These are phyloP conservation scores for Alosa alosa DNA, from an alignment of 2,113 vertebrate genomes.

Conservation along the genomic window DNA sequence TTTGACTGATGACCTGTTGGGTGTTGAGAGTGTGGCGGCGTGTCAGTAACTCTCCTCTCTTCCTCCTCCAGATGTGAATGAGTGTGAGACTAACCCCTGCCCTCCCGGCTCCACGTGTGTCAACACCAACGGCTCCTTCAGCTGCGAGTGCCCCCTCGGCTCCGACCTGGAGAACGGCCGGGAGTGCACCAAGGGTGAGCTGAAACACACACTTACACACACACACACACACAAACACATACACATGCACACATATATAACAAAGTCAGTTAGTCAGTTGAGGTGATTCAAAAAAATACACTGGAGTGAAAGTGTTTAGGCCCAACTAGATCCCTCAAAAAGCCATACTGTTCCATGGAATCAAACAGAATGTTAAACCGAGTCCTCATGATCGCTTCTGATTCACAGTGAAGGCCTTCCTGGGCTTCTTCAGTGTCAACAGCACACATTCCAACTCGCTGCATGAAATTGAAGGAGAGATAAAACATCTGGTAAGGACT, in stretches of 20 bases:
- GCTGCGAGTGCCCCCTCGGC: conserved; percentile 85
- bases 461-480: conserved; percentile 76
- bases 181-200: conserved; percentile 85
- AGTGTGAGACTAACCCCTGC: conserved; percentile 83
- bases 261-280: no score
- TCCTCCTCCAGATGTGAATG: conserved; percentile 78
- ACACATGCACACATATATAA: not conserved
- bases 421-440: conserved; percentile 78
- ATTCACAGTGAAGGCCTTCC: conserved; percentile 82
- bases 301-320: not conserved
- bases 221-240: not conserved
- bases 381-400: conserved; percentile 1
- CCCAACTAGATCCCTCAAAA: no score
- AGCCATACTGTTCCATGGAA: not conserved
- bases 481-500: conserved; percentile 77
- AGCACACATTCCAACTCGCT: conserved; percentile 62
- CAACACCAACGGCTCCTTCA: conserved; percentile 84
- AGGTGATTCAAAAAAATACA: not conserved
- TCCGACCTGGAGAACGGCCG: conserved; percentile 85
- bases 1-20: not conserved
- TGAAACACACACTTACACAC: not conserved
- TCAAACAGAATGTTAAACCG: not conserved
- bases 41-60: not conserved
- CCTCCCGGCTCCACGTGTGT: conserved; percentile 78
- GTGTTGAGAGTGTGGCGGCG: not conserved